phyloP scores from a whole-genome alignment of 64 coral and sea anemone species.

The Dendronephthya gigantea region DNA sequence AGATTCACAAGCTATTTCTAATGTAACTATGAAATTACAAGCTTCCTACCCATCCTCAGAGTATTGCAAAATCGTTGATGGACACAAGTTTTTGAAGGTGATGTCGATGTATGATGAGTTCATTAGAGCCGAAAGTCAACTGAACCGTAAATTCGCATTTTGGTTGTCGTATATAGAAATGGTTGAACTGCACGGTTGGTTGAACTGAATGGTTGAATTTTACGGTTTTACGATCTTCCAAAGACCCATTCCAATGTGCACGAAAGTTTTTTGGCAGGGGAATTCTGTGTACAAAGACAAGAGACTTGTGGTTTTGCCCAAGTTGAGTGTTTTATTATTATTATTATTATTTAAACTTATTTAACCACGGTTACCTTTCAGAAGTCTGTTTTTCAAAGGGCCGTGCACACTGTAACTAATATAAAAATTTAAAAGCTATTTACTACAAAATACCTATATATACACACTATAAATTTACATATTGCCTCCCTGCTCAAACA shows the following conservation, averaged over 20 bases:
- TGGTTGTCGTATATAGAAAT: constrained; percentile 1
- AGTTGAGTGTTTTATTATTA: too few species aligned
- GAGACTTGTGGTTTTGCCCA: neutral
- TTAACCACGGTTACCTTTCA: too few species aligned
- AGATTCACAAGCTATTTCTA: neutral
- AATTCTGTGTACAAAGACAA: constrained; percentile 9
- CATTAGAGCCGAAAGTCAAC: neutral
- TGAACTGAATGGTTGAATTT: neutral
- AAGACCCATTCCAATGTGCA: too few species aligned
- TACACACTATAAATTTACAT: too few species aligned
- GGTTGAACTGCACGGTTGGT: neutral
- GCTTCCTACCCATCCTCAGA: neutral
- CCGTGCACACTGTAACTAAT: too few species aligned
- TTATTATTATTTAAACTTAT: too few species aligned
- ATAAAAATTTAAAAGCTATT: too few species aligned
- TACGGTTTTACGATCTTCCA: neutral
- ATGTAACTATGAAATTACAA: neutral
- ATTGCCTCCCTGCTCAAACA: too few species aligned
- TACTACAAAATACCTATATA: too few species aligned
- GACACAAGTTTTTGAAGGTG: neutral
- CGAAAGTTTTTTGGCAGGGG: neutral
- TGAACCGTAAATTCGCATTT: neutral
- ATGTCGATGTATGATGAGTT: neutral
- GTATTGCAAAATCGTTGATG: neutral
- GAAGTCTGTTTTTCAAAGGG: too few species aligned